phyloP scores from a whole-genome alignment of 2,113 vertebrate genomes.

The Scatophagus argus region DNA sequence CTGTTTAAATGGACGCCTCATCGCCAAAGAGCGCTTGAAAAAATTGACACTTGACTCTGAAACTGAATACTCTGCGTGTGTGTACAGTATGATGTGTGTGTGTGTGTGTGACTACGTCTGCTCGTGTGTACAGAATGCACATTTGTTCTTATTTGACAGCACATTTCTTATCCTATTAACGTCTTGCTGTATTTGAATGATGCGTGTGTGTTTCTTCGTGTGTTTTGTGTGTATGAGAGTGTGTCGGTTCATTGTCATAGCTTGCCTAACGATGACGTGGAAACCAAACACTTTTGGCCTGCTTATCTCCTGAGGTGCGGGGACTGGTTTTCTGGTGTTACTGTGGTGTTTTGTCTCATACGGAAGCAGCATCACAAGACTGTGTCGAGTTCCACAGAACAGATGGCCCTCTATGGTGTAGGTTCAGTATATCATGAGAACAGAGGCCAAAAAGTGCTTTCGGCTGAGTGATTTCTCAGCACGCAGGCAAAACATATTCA shows the following conservation, averaged over 20 bases:
- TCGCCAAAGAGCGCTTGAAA: constrained; percentile 44
- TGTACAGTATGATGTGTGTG: neutral
- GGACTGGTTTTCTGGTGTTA: constrained; percentile 27
- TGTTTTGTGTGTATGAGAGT: neutral
- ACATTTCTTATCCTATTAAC: neutral
- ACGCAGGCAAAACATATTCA: constrained; percentile 35
- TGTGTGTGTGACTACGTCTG: neutral
- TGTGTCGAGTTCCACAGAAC: constrained; percentile 39
- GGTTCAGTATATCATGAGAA: constrained; percentile 41
- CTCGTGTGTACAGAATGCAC: neutral
- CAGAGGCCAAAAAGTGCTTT: constrained; percentile 51
- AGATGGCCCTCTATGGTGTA: constrained; percentile 68
- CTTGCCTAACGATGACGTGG: constrained; percentile 21
- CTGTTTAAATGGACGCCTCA: constrained; percentile 48
- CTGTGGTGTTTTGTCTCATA: constrained; percentile 34
- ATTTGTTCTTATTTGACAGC: neutral
- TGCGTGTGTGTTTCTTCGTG: neutral
- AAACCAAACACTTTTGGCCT: constrained; percentile 48
- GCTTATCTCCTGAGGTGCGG: constrained; percentile 1
- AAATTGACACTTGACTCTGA: constrained; percentile 65
- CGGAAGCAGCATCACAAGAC: constrained; percentile 24
- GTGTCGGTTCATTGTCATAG: neutral
- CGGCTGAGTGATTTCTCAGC: constrained; percentile 49
- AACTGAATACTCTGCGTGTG: constrained; percentile 35
- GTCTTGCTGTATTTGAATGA: neutral